Evolutionary conservation across 2,113 vertebrate species (phyloP).

Genomic region (Chamaea fasciata): DNA sequence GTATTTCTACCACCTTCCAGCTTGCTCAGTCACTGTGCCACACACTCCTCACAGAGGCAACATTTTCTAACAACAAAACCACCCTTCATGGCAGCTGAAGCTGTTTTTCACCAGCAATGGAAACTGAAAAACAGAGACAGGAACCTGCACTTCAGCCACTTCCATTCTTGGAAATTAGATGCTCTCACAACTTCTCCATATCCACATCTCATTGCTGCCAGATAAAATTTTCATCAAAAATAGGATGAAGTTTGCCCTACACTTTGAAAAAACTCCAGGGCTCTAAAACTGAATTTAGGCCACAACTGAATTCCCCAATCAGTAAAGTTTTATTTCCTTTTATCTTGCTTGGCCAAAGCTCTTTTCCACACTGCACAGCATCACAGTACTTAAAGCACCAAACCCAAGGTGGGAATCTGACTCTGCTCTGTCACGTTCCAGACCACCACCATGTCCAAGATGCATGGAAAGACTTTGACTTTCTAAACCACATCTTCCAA

Average conservation of each 20-base stretch:
- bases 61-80: slow-evolving; percentile 32
- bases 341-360: background rate
- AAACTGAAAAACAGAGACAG: background rate
- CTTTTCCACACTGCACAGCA: background rate
- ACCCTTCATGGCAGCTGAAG: background rate
- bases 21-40: background rate
- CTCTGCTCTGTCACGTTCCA: background rate
- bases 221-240: background rate
- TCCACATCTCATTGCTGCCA: background rate
- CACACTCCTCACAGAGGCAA: background rate
- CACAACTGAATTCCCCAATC: background rate
- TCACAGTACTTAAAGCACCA: background rate
- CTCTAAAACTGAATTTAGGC: background rate
- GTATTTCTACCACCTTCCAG: background rate
- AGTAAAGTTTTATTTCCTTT: background rate
- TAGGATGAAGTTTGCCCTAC: background rate
- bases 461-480: background rate
- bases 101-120: background rate
- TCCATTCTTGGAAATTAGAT: slow-evolving; percentile 18
- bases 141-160: slow-evolving; percentile 1
- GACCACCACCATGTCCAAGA: background rate
- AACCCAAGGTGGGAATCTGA: background rate
- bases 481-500: slow-evolving; percentile 3
- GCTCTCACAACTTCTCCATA: background rate
- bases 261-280: background rate